Evolutionary conservation across 2,888 invertebrate genomes (phyloP).

Genomic region (Drosophila lutescens): DNA sequence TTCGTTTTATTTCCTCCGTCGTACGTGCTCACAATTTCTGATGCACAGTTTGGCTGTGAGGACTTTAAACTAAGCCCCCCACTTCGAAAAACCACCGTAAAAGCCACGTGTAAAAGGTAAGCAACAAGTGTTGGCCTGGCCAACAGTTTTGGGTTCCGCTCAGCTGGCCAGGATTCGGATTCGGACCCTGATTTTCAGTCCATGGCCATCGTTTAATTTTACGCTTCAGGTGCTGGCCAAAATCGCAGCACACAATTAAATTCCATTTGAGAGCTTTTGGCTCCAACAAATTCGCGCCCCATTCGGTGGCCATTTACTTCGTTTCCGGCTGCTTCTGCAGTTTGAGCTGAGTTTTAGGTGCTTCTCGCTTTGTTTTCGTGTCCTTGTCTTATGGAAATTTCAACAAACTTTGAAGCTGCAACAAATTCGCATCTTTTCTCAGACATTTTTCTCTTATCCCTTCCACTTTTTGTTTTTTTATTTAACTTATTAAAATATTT

Average conservation of each 20-base stretch:
- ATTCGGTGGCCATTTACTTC: slow-evolving; percentile 8
- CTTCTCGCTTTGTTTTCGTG: neutral
- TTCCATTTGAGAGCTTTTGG: slow-evolving; percentile 59
- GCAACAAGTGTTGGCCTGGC: slow-evolving; percentile 56
- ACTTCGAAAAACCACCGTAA: slow-evolving; percentile 18
- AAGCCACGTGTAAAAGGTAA: slow-evolving; percentile 54
- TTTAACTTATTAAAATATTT: too few relatives aligned
- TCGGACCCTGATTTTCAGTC: slow-evolving; percentile 28
- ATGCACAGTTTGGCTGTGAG: slow-evolving; percentile 42
- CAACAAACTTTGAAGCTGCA: slow-evolving; percentile 2
- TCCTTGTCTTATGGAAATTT: slow-evolving; percentile 2
- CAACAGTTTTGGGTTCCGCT: slow-evolving; percentile 46
- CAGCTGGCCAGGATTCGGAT: slow-evolving; percentile 23
- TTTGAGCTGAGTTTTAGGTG: slow-evolving; percentile 3
- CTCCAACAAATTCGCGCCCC: slow-evolving; percentile 52
- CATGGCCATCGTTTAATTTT: slow-evolving; percentile 67
- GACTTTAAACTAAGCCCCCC: slow-evolving; percentile 17
- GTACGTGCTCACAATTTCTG: slow-evolving; percentile 66
- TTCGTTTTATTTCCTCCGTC: slow-evolving; percentile 56
- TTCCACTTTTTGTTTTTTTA: neutral
- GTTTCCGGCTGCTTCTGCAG: neutral
- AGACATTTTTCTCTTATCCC: neutral
- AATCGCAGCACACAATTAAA: slow-evolving; percentile 66
- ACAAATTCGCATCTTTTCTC: slow-evolving; percentile 18
- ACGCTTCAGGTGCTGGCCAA: slow-evolving; percentile 61